These are phyloP conservation scores for Alca torda DNA, from an alignment of 2,797 vertebrate genomes.

Conservation along the genomic window DNA sequence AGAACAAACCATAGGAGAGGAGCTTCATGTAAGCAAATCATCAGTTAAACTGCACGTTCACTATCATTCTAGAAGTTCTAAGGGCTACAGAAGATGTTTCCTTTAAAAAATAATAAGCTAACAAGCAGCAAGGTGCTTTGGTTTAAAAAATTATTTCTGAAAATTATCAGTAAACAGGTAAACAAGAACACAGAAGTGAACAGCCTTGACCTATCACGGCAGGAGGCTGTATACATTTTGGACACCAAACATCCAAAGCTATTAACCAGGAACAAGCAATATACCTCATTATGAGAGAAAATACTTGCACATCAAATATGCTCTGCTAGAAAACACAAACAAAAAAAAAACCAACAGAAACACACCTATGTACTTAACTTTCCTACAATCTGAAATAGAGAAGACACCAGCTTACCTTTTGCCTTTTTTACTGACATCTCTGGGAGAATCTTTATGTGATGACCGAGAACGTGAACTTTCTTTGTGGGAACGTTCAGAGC, in stretches of 20 bases:
- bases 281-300: neutral
- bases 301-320: accelerated
- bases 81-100: neutral
- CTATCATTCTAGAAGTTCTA: neutral
- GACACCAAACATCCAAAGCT: neutral
- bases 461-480: conserved; percentile 88
- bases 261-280: neutral
- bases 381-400: neutral
- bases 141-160: neutral
- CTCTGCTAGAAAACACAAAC: neutral
- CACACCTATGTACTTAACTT: neutral
- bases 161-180: neutral
- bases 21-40: neutral
- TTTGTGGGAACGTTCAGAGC: conserved; percentile 92
- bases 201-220: neutral
- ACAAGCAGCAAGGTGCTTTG: neutral
- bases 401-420: conserved; percentile 84
- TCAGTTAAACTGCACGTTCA: neutral
- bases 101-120: neutral
- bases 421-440: conserved; percentile 91
- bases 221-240: neutral
- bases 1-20: neutral
- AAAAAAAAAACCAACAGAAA: neutral
- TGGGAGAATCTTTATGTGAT: conserved; percentile 94
- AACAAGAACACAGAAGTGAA: neutral